phyloP scores from a whole-genome alignment of 2,113 vertebrate species.

The Otis tarda region DNA sequence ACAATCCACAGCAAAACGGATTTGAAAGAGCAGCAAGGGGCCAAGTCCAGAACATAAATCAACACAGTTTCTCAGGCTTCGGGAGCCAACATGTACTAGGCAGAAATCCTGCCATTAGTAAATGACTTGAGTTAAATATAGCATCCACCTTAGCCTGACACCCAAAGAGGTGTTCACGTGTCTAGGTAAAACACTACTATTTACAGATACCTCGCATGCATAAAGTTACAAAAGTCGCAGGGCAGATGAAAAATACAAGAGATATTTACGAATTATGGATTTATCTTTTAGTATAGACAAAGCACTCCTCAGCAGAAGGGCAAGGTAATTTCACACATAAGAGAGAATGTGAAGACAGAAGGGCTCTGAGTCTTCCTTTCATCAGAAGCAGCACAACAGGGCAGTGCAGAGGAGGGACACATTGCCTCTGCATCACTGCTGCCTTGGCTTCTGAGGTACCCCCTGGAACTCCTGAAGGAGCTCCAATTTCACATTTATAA shows the following conservation, averaged over 20 bases:
- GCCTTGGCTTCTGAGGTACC: not conserved
- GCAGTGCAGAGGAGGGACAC: not conserved
- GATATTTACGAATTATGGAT: not conserved
- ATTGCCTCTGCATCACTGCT: not conserved
- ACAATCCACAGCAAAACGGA: conserved; percentile 22
- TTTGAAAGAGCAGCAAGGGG: not conserved
- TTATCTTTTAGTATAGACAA: not conserved
- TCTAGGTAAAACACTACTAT: not conserved
- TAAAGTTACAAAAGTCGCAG: not conserved
- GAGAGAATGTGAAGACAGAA: not conserved
- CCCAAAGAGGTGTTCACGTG: fast-evolving
- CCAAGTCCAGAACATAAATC: conserved; percentile 8
- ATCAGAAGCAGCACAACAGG: not conserved
- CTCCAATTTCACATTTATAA: not conserved
- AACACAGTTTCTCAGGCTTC: not conserved
- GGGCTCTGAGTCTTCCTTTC: not conserved
- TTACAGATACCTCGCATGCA: not conserved
- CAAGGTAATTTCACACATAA: not conserved
- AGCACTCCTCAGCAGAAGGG: not conserved
- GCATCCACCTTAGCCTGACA: not conserved
- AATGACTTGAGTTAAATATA: not conserved
- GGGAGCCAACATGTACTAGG: not conserved
- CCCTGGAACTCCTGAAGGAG: not conserved
- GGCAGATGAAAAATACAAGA: not conserved
- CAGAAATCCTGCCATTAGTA: not conserved